Percentiles rank a stretch among this genome's conserved stretches.
Evolutionary conservation across 2,888 invertebrate genomes (phyloP).

Genomic region (Caenorhabditis doughertyi): DNA sequence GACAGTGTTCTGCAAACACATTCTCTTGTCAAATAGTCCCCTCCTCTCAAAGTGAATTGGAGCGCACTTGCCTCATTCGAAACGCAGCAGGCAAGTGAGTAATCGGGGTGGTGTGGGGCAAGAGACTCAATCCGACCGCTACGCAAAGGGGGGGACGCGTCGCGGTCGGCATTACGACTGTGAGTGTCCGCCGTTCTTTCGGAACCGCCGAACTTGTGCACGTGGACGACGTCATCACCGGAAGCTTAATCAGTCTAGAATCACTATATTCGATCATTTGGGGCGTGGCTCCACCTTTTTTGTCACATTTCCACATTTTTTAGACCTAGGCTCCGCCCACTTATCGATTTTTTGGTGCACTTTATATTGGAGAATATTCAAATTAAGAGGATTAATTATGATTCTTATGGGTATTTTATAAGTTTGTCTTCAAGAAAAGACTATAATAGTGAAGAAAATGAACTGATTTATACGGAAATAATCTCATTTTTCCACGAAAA

Average conservation of each 20-base stretch:
- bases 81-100: slow-evolving; percentile 12
- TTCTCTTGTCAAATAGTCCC: neutral
- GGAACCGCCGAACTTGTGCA: slow-evolving; percentile 49
- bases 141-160: slow-evolving; percentile 55
- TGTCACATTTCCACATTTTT: neutral
- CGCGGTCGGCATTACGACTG: slow-evolving; percentile 69
- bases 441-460: neutral
- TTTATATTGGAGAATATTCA: slow-evolving; percentile 9
- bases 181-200: slow-evolving; percentile 61
- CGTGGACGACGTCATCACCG: slow-evolving; percentile 3
- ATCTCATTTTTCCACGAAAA: slow-evolving; percentile 27
- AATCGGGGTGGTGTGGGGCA: neutral
- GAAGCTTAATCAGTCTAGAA: neutral
- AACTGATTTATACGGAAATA: neutral
- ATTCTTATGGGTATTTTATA: neutral
- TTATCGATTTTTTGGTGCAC: slow-evolving; percentile 51
- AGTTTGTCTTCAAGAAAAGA: neutral
- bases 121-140: slow-evolving; percentile 57
- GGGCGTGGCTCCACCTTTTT: neutral
- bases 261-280: neutral
- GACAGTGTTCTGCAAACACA: neutral
- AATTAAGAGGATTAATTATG: neutral
- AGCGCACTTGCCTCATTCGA: neutral
- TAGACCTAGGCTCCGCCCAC: slow-evolving; percentile 36
- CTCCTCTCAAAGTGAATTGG: neutral